Evolutionary conservation across 2,113 vertebrate genomes (phyloP).

Genomic region (Ia io): DNA sequence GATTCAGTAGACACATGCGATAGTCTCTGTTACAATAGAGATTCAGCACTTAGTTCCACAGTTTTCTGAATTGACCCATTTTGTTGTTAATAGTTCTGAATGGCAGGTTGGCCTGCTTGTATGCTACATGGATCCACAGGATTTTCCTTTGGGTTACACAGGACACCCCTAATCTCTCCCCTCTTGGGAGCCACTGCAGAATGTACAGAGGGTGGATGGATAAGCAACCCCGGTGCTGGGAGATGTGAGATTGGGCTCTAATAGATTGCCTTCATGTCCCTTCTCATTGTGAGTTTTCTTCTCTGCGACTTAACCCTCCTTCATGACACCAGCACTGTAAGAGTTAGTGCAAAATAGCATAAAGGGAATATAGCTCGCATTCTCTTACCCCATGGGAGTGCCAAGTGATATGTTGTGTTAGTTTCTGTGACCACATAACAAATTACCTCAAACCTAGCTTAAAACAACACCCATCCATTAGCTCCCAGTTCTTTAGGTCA

Average conservation of each 20-base stretch:
- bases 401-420: no score
- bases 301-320: neutral
- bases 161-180: neutral
- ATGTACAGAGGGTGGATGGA: neutral
- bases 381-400: no score
- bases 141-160: neutral
- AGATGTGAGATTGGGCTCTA: neutral
- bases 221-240: neutral
- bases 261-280: fast-evolving
- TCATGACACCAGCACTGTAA: neutral
- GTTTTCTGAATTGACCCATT: neutral
- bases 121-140: fast-evolving
- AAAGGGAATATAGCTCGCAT: neutral
- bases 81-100: neutral
- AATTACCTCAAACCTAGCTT: neutral
- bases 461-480: neutral
- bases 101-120: neutral
- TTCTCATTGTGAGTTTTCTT: neutral
- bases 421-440: neutral
- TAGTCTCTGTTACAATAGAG: neutral
- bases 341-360: neutral
- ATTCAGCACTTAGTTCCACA: neutral
- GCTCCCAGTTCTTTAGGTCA: neutral
- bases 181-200: neutral
- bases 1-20: fast-evolving